Base-by-base conservation (phyloP, 2,113 vertebrate genomes). In the Anarrhichthys ocellatus region DNA sequence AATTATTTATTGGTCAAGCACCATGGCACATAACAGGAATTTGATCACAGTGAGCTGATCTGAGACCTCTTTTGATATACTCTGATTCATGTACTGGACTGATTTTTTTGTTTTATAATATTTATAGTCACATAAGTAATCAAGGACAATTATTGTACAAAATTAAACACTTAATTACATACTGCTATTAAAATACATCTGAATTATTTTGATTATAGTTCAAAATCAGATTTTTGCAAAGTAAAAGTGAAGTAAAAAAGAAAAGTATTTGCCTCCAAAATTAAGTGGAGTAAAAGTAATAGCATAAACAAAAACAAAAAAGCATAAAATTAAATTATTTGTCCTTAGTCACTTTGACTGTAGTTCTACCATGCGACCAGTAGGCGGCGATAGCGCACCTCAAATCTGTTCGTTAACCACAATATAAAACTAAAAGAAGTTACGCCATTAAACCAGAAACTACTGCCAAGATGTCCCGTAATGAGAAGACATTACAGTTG, bases 381-480 rank as follows among this genome's bases (percentile, higher is more conserved):
- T 10, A 67, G 87, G 69, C 14, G 90, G 75, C 81, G 29, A 0
- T 10, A n/a, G 11, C 3, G 40, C 27, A 0, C 32, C 11, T 9
- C 18, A 6, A 1, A 22, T 18, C 5, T 42, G 15, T 62, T 34
- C 5, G 3, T 1, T 27, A 6, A 29, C 9, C 42, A 2, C 1
- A 4, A 13, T 44, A 50, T 5, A 34, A 32, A 17, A 8, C n/a
- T 9, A 15, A 34, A 22, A 79, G 75, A 87, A 81, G 61, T 40
- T 3, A 15, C 66, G 34, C 68, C 56, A 50, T 14, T 65, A 15
- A 36, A 20, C 9, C 36, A 3, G n/a, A 17, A 5, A n/a, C 3
- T 6, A n/a, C 3, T 9, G 8, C 32, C 0, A 10, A 15, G 20
- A 44, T 18, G 77, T 58, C 15, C 52, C 1, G 10, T 1, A 1